A percentile compares a stretch with the other conserved stretches of the same genome.
These are phyloP conservation scores for Rhagonycha fulva DNA, from an alignment of 2,888 invertebrate genomes.

Conservation along the genomic window DNA sequence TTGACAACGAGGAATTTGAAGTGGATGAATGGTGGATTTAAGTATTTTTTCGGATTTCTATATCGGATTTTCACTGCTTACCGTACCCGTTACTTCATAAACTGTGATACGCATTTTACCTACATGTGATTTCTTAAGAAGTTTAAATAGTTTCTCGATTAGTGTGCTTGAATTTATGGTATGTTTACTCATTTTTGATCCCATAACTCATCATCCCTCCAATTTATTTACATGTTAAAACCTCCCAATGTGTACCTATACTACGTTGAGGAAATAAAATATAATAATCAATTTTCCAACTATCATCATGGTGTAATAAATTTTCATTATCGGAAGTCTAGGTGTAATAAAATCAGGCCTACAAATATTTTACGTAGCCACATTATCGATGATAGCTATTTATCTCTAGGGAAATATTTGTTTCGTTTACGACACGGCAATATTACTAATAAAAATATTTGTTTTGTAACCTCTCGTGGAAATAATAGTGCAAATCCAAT, in stretches of 20 bases:
- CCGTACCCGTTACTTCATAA: slow-evolving; percentile 27
- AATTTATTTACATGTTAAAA: neutral
- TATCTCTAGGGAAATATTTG: slow-evolving; percentile 38
- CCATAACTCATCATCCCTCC: neutral
- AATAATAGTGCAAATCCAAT: neutral
- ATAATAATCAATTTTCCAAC: slow-evolving; percentile 3
- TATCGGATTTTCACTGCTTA: slow-evolving; percentile 34
- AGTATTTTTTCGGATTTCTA: slow-evolving; percentile 27
- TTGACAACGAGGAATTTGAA: slow-evolving; percentile 40
- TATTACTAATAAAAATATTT: slow-evolving; percentile 19
- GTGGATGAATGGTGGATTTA: slow-evolving; percentile 31
- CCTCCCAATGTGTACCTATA: neutral
- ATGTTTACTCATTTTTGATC: neutral
- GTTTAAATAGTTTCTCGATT: neutral
- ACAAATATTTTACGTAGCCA: slow-evolving; percentile 37
- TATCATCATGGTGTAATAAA: slow-evolving; percentile 17
- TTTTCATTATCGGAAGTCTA: slow-evolving; percentile 38
- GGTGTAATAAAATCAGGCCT: slow-evolving; percentile 42
- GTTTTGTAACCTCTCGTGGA: neutral
- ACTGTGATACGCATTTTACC: slow-evolving; percentile 37
- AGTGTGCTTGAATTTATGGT: neutral
- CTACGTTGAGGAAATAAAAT: neutral
- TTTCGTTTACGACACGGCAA: slow-evolving; percentile 28
- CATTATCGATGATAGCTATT: slow-evolving; percentile 38
- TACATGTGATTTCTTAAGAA: slow-evolving; percentile 30